Conservation (phyloP, 2,888 invertebrate genomes). For the Drosophila prostipennis region DNA sequence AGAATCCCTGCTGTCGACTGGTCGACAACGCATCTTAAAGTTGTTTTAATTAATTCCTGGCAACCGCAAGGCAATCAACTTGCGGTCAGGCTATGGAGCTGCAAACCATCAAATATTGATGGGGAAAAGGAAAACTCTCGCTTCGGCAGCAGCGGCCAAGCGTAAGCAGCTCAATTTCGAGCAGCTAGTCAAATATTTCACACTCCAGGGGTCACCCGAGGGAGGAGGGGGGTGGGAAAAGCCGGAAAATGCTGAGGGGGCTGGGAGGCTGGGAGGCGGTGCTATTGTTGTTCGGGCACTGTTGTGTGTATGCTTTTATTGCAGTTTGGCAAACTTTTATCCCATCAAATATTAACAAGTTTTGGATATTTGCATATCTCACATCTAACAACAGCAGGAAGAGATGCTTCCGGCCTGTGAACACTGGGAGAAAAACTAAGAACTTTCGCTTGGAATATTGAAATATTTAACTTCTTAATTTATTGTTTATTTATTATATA, state of each 20-base stretch:
- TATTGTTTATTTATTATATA: too few species aligned
- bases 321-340: constrained; percentile 62
- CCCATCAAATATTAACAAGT: constrained; percentile 71
- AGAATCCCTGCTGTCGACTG: background rate
- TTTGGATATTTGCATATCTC: constrained; percentile 61
- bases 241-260: background rate
- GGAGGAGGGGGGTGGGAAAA: background rate
- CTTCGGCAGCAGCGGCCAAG: constrained; percentile 1
- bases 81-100: constrained; percentile 25
- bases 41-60: constrained; percentile 44
- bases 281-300: constrained; percentile 16
- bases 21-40: constrained; percentile 35
- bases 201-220: constrained; percentile 29
- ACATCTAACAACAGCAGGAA: constrained; percentile 40
- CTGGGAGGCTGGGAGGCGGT: background rate
- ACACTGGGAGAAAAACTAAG: constrained; percentile 2
- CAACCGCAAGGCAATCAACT: constrained; percentile 27
- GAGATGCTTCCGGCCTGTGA: constrained; percentile 26
- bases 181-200: constrained; percentile 41
- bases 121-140: constrained; percentile 31
- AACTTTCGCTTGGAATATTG: background rate
- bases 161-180: constrained; percentile 42
- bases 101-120: constrained; percentile 35
- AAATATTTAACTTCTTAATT: too few species aligned
- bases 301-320: constrained; percentile 51